These are phyloP conservation scores for Biston stratarius DNA, from an alignment of 2,888 invertebrate species.

Conservation along the genomic window DNA sequence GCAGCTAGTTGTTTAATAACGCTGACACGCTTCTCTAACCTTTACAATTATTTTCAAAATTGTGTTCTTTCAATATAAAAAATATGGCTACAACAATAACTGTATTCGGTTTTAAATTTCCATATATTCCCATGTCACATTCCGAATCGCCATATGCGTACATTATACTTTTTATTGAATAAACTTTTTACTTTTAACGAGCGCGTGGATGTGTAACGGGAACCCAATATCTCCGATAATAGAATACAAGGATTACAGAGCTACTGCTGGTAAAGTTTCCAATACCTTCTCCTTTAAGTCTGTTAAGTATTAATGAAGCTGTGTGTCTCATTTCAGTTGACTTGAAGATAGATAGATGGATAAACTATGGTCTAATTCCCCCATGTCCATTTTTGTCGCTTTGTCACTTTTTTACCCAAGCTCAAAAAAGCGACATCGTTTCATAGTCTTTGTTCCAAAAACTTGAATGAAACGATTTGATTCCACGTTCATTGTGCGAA, in stretches of 20 bases:
- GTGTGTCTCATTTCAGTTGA: not conserved
- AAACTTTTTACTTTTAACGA: not conserved
- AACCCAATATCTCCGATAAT: slow-evolving; percentile 60
- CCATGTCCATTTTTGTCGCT: too few relatives aligned
- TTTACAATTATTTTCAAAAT: too few relatives aligned
- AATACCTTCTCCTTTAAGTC: slow-evolving; percentile 4
- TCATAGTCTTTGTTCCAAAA: too few relatives aligned
- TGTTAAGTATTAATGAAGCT: slow-evolving; percentile 31
- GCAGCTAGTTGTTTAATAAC: too few relatives aligned
- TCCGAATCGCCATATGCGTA: not conserved
- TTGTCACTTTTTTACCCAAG: too few relatives aligned
- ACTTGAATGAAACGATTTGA: too few relatives aligned
- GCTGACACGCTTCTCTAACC: too few relatives aligned
- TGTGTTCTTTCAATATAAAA: not conserved
- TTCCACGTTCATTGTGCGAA: too few relatives aligned
- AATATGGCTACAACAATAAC: not conserved
- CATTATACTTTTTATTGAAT: not conserved
- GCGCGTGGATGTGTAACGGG: not conserved
- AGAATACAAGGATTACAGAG: slow-evolving; percentile 50
- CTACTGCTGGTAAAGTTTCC: slow-evolving; percentile 15
- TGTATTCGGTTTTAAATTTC: slow-evolving; percentile 1
- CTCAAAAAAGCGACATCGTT: too few relatives aligned
- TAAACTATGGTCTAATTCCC: too few relatives aligned
- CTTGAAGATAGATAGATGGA: not conserved
- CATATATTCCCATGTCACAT: not conserved